These are phyloP conservation scores for Rhea pennata DNA, from an alignment of 2,113 vertebrate species.

Conservation along the genomic window DNA sequence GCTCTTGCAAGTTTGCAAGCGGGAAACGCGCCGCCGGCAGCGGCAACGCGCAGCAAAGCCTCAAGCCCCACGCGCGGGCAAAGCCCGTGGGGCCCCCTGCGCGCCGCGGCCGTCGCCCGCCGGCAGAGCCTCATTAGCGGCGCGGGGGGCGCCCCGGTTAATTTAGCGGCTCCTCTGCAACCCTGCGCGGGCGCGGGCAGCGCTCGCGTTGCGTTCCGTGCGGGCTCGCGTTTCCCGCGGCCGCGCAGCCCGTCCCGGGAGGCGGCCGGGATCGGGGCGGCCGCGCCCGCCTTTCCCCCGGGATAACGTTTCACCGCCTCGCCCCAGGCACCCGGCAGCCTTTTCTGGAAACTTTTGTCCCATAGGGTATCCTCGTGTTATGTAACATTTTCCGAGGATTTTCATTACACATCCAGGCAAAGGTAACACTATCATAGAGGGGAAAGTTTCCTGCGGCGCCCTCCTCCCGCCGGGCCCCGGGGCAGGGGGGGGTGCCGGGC, in stretches of 20 bases:
- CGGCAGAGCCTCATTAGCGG: too few species aligned
- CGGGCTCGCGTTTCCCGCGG: not conserved
- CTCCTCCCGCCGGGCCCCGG: not conserved
- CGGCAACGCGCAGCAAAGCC: too few species aligned
- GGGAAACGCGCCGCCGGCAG: not conserved
- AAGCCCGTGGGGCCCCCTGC: too few species aligned
- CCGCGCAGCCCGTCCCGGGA: not conserved
- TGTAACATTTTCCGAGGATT: conserved; percentile 73
- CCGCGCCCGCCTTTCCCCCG: not conserved
- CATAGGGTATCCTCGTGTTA: conserved; percentile 59
- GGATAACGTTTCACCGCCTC: not conserved
- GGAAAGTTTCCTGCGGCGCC: conserved; percentile 59
- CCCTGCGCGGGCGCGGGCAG: too few species aligned
- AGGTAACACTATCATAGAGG: conserved; percentile 53
- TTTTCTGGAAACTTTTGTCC: conserved; percentile 63
- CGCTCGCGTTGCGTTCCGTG: too few species aligned
- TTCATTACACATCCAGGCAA: conserved; percentile 56
- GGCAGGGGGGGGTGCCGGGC: too few species aligned
- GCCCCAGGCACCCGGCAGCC: not conserved
- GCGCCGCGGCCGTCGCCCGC: too few species aligned
- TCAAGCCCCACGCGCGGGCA: too few species aligned
- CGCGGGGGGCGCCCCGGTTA: too few species aligned
- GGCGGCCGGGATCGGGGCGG: not conserved
- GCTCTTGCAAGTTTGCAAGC: not conserved
- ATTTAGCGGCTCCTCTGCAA: too few species aligned